A percentile compares a stretch with the other conserved stretches of the same genome.
Conservation (phyloP, 2,113 vertebrate species). For the Hyperopisus bebe region DNA sequence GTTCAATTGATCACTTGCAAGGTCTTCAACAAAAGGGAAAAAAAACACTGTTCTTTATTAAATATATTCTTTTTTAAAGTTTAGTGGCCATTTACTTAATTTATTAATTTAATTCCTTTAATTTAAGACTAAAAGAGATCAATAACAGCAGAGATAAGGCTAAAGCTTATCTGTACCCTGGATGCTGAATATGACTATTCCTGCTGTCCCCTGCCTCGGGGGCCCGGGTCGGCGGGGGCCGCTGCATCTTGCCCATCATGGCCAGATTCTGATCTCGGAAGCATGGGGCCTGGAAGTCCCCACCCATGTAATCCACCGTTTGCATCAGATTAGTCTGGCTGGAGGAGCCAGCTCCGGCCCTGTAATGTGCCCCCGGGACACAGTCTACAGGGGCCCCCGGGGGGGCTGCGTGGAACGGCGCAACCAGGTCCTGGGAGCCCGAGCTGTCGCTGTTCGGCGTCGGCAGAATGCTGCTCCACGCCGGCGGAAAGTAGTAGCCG, state of each 20-base stretch:
- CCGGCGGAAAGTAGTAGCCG: conserved; percentile 89
- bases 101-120: conserved; percentile 48
- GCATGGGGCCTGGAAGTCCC: conserved; percentile 96
- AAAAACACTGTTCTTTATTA: conserved; percentile 55
- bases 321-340: conserved; percentile 91
- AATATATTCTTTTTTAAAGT: conserved; percentile 56
- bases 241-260: conserved; percentile 89
- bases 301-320: conserved; percentile 91
- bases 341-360: conserved; percentile 73
- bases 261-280: conserved; percentile 95
- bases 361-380: conserved; percentile 78
- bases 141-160: conserved; percentile 58
- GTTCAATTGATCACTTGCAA: conserved; percentile 66
- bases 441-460: conserved; percentile 99
- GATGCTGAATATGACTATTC: conserved; percentile 91
- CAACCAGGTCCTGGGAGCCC: conserved; percentile 88
- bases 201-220: conserved; percentile 80
- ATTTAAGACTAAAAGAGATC: conserved; percentile 66
- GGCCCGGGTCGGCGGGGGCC: conserved; percentile 79
- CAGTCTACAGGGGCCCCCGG: conserved; percentile 81
- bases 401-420: conserved; percentile 82
- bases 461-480: conserved; percentile 96
- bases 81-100: conserved; percentile 53
- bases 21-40: conserved; percentile 43
- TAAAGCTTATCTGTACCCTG: conserved; percentile 97